These are phyloP conservation scores for Imbricaverruca yamaguchii DNA, from an alignment of 2,888 invertebrate genomes.

Conservation along the genomic window DNA sequence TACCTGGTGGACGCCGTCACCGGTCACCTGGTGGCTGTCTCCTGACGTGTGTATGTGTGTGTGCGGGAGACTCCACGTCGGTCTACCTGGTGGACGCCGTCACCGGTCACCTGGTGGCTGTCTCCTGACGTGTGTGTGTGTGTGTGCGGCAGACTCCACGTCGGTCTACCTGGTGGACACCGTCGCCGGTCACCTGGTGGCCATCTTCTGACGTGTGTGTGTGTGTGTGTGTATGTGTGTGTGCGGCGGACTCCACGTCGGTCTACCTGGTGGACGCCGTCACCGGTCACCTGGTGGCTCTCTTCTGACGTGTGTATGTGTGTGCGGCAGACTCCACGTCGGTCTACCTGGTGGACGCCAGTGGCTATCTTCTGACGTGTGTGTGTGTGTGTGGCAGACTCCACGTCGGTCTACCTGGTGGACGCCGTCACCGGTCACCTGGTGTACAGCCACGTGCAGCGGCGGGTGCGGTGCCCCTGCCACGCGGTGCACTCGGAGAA, in stretches of 20 bases:
- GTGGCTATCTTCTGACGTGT: too few species aligned
- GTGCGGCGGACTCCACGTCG: slow-evolving; percentile 48
- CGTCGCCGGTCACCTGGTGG: slow-evolving; percentile 75
- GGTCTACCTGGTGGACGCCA: too few species aligned
- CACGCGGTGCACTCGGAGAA: slow-evolving; percentile 93
- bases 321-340: too few species aligned
- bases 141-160: slow-evolving; percentile 42
- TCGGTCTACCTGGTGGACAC: slow-evolving; percentile 82
- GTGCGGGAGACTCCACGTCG: too few species aligned
- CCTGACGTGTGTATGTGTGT: too few species aligned
- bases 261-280: slow-evolving; percentile 84
- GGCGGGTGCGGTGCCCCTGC: slow-evolving; percentile 72
- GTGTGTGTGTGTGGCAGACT: neutral
- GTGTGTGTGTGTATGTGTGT: too few species aligned
- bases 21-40: slow-evolving; percentile 33
- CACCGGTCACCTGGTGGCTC: slow-evolving; percentile 66
- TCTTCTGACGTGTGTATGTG: too few species aligned
- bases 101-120: slow-evolving; percentile 42
- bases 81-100: slow-evolving; percentile 68
- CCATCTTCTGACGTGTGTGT: too few species aligned
- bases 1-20: too few species aligned
- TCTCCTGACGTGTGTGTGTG: too few species aligned
- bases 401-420: slow-evolving; percentile 72
- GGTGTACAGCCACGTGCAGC: slow-evolving; percentile 74
- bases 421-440: slow-evolving; percentile 87